Evolutionary conservation across 2,888 invertebrate species (phyloP).

Genomic region (Eupithecia exiguata): DNA sequence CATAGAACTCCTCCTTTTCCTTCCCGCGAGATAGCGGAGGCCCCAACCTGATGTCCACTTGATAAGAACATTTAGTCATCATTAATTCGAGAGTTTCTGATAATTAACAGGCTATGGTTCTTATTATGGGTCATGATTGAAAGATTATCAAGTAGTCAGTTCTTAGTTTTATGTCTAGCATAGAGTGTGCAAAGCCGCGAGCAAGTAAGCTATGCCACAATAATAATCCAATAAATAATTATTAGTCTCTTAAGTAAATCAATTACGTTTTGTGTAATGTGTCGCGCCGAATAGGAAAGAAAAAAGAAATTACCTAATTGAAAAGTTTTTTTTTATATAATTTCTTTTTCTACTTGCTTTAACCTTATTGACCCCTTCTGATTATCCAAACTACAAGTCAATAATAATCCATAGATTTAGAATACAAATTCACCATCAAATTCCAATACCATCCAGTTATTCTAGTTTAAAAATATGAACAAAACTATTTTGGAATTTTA

Average conservation of each 20-base stretch:
- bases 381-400: not conserved
- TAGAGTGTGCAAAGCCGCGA: not conserved
- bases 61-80: not conserved
- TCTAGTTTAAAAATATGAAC: conserved; percentile 1
- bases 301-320: too few relatives aligned
- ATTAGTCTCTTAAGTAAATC: too few relatives aligned
- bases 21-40: too few relatives aligned
- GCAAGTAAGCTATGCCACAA: not conserved
- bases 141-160: not conserved
- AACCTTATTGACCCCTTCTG: not conserved
- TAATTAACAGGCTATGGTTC: not conserved
- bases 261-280: too few relatives aligned
- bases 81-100: not conserved
- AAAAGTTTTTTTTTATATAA: too few relatives aligned
- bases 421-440: not conserved
- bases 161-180: not conserved
- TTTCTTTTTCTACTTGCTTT: not conserved
- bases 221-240: too few relatives aligned
- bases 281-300: too few relatives aligned
- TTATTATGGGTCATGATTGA: not conserved
- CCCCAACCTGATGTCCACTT: too few relatives aligned
- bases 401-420: not conserved
- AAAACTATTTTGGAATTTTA: not conserved
- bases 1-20: too few relatives aligned
- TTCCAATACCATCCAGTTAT: not conserved